Conservation (phyloP, 1,140 invertebrate species). For the Hyles euphorbiae region DNA sequence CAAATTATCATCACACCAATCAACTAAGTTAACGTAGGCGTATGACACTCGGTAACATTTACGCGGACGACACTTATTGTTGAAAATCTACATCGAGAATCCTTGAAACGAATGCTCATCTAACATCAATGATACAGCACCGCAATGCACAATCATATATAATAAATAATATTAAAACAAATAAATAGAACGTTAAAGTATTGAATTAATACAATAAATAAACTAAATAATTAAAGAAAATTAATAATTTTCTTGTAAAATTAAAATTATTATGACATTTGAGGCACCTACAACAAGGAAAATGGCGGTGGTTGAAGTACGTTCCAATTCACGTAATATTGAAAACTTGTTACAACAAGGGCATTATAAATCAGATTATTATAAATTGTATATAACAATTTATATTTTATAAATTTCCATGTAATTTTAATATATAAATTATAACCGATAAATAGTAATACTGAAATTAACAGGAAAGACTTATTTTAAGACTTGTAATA, state of each 20-base stretch:
- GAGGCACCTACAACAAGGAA: conserved; percentile 73
- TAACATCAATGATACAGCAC: conserved; percentile 17
- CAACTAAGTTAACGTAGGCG: conserved; percentile 36
- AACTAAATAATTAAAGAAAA: conserved; percentile 64
- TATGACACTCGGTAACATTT: conserved; percentile 61
- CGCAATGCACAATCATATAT: conserved; percentile 9
- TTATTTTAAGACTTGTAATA: too few species aligned
- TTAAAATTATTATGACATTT: conserved; percentile 74
- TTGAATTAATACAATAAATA: conserved; percentile 28
- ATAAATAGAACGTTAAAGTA: conserved; percentile 18
- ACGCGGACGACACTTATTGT: conserved; percentile 65
- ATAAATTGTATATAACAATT: too few species aligned
- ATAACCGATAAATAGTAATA: too few species aligned
- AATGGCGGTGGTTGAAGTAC: conserved; percentile 55
- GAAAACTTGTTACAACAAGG: neutral
- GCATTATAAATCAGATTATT: too few species aligned
- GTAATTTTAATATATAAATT: too few species aligned
- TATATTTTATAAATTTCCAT: too few species aligned
- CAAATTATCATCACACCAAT: conserved; percentile 11
- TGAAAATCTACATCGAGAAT: conserved; percentile 51
- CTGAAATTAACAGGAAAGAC: too few species aligned
- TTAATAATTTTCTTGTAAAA: conserved; percentile 45
- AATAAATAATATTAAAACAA: conserved; percentile 36
- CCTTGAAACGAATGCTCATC: conserved; percentile 57
- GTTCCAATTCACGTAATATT: conserved; percentile 5